Base-by-base conservation (phyloP, 1,140 invertebrate species). In the Papilio machaon region DNA sequence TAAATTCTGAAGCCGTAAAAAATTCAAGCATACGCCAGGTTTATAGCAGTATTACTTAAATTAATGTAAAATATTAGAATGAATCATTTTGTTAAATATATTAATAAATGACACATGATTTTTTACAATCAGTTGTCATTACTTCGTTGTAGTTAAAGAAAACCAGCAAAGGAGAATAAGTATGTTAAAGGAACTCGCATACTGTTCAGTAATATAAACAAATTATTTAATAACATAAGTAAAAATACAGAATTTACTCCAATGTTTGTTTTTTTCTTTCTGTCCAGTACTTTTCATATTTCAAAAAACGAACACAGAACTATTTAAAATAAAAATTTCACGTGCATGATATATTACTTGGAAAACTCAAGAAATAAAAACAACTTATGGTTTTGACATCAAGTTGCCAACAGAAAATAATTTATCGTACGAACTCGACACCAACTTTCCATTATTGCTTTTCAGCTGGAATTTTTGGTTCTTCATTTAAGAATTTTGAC, bases 371-470 rank as follows among this genome's bases (percentile, higher is more conserved):
- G 73, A 77, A 82, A 76, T 81, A 83, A 81, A 83, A 81, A 83
- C 77, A 38, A 79, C 49, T 81, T 80, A 82, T 79, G 73, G 75
- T 77, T 81, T 75, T 85, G 83, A 84, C 82, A 83, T 82, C 83
- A 84, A 80, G 81, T 86, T 82, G 70, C 82, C 80, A 81, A 79
- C 80, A 84, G 83, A 83, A 88, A 87, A 84, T 84, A 87, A 89
- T 88, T 89, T 89, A 89, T 89, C 23, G 85, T 81, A 82, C 38
- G 70, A 77, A 76, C 80, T 82, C 79, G 58, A 84, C 82, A 83
- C 84, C 82, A 78, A 86, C 82, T 85, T 80, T 82, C 77, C 81
- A 82, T 84, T 84, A 82, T 84, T 84, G 81, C 78, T 80, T 80
- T 82, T 52, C 13, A 43, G 64, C 80, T 78, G 4, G 78, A 46